Evolutionary conservation across 2,797 vertebrate genomes (phyloP).

Genomic region (Gymnoscopelus braueri): DNA sequence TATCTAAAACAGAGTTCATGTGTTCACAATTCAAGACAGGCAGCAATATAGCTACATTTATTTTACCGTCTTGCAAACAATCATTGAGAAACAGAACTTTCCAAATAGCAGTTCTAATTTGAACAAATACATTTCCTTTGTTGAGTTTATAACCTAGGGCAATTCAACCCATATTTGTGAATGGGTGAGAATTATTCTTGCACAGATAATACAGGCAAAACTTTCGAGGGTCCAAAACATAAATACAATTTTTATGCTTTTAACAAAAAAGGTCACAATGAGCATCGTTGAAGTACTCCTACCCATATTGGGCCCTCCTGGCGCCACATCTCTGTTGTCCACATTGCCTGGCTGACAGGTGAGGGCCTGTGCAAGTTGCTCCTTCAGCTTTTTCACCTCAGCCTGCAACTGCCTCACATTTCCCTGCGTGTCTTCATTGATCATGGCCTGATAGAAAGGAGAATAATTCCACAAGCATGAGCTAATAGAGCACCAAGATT

Average conservation of each 20-base stretch:
- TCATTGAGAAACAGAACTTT: too few relatives aligned
- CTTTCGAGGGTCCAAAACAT: too few relatives aligned
- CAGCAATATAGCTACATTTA: too few relatives aligned
- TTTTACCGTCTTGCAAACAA: too few relatives aligned
- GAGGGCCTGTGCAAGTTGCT: conserved; percentile 85
- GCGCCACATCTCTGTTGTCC: conserved; percentile 51
- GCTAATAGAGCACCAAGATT: background rate
- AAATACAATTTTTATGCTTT: too few relatives aligned
- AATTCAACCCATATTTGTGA: too few relatives aligned
- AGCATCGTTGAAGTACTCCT: conserved; percentile 13
- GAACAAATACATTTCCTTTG: too few relatives aligned
- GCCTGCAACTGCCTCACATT: conserved; percentile 93
- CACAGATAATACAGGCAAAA: too few relatives aligned
- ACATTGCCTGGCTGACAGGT: conserved; percentile 36
- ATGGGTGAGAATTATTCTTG: too few relatives aligned
- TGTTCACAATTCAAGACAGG: background rate
- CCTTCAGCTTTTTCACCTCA: conserved; percentile 93
- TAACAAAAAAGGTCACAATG: too few relatives aligned
- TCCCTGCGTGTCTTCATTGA: conserved; percentile 97
- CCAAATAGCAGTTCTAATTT: too few relatives aligned
- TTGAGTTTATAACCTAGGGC: too few relatives aligned
- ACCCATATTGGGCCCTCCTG: conserved; percentile 74
- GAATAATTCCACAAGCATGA: conserved; percentile 10
- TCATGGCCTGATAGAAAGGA: conserved; percentile 83
- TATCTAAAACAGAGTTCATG: background rate